phyloP scores from a whole-genome alignment of 2,113 vertebrate genomes.

The Abramis brama region DNA sequence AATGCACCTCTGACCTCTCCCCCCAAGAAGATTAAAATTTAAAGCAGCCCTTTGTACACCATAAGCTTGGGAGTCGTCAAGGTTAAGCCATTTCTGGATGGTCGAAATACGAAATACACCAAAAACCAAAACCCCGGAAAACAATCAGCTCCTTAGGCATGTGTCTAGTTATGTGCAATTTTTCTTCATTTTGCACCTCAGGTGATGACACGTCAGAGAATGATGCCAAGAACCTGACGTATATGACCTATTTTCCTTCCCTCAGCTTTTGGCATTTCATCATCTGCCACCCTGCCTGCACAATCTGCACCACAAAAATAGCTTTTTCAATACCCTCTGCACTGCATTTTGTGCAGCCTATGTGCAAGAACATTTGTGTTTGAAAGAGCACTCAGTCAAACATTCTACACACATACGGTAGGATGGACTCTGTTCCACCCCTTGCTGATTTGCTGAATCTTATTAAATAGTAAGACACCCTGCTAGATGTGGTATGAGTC shows the following conservation, averaged over 20 bases:
- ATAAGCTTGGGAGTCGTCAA: neutral
- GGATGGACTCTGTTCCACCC: neutral
- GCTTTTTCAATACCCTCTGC: slow-evolving; percentile 39
- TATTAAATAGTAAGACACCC: neutral
- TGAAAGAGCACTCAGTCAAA: neutral
- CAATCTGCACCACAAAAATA: slow-evolving; percentile 50
- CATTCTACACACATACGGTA: neutral
- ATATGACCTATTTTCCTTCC: slow-evolving; percentile 71
- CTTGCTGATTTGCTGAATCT: slow-evolving; percentile 7
- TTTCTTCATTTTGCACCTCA: slow-evolving; percentile 64
- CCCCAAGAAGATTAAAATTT: neutral
- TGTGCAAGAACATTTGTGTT: neutral
- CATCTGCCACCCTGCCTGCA: slow-evolving; percentile 56
- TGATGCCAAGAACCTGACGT: slow-evolving; percentile 44
- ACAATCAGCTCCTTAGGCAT: slow-evolving; percentile 62
- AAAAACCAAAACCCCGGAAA: slow-evolving; percentile 52
- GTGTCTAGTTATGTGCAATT: slow-evolving; percentile 66
- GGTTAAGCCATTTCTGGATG: neutral
- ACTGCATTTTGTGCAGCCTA: neutral
- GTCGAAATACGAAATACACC: slow-evolving; percentile 28
- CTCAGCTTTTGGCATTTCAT: slow-evolving; percentile 62
- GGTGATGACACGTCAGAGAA: slow-evolving; percentile 60
- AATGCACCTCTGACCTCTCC: neutral
- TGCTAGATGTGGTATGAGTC: neutral
- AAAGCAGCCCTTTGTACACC: neutral